Conservation (phyloP, 2,797 vertebrate species). For the Gephyroberyx darwinii region DNA sequence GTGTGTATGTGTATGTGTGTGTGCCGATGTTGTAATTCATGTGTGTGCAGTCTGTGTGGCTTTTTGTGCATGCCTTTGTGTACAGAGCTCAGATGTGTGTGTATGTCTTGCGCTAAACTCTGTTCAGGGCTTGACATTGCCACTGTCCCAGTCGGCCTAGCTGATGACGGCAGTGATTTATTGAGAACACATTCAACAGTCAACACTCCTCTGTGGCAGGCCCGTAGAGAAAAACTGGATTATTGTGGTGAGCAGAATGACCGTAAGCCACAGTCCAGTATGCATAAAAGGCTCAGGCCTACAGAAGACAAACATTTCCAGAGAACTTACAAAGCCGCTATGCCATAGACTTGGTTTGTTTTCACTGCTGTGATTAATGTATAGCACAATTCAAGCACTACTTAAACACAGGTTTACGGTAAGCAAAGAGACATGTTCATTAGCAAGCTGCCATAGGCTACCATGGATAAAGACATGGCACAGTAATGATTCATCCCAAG, state of each 20-base stretch:
- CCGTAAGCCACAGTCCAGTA: slow-evolving; percentile 42
- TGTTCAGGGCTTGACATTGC: slow-evolving; percentile 64
- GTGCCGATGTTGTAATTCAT: neutral
- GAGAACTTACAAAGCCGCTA: slow-evolving; percentile 59
- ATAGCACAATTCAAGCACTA: slow-evolving; percentile 46
- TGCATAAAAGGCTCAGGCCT: slow-evolving; percentile 48
- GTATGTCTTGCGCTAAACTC: slow-evolving; percentile 45
- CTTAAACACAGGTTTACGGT: slow-evolving; percentile 51
- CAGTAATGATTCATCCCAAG: slow-evolving; percentile 61
- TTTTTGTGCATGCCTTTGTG: slow-evolving; percentile 43
- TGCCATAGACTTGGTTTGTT: slow-evolving; percentile 58
- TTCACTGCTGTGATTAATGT: slow-evolving; percentile 74
- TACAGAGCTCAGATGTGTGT: slow-evolving; percentile 1
- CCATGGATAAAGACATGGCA: slow-evolving; percentile 37
- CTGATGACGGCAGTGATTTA: slow-evolving; percentile 74
- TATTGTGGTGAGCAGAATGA: slow-evolving; percentile 64
- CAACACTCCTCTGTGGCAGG: slow-evolving; percentile 32
- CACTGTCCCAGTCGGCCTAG: slow-evolving; percentile 40
- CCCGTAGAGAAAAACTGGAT: slow-evolving; percentile 50
- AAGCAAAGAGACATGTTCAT: slow-evolving; percentile 67
- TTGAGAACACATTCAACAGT: slow-evolving; percentile 68
- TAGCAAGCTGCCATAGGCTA: slow-evolving; percentile 50
- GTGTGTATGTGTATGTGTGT: neutral
- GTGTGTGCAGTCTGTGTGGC: slow-evolving; percentile 17
- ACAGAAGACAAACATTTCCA: slow-evolving; percentile 60